Conservation (phyloP, 2,888 invertebrate species). For the Cephonodes hylas region DNA sequence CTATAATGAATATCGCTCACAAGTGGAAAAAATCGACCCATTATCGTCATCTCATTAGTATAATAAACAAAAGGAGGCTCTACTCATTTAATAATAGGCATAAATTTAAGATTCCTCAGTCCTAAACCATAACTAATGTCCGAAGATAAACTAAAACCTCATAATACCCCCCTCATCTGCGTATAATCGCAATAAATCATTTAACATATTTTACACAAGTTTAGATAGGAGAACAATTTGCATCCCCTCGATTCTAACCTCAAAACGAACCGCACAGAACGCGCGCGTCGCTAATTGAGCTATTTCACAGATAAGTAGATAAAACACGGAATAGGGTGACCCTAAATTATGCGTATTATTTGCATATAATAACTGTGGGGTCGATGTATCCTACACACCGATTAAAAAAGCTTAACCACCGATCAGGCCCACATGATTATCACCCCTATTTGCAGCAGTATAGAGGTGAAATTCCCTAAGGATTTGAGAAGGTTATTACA, state of each 20-base stretch:
- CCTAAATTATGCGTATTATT: conserved; percentile 78
- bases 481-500: background rate
- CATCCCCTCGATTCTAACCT: conserved; percentile 30
- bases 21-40: too few relatives aligned
- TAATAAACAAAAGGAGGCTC: too few relatives aligned
- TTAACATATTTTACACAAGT: conserved; percentile 68
- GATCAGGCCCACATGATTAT: conserved; percentile 16
- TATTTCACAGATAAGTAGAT: conserved; percentile 80
- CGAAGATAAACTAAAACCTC: conserved; percentile 19
- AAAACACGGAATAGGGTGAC: conserved; percentile 71
- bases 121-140: conserved; percentile 8
- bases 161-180: conserved; percentile 20
- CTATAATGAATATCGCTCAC: too few relatives aligned
- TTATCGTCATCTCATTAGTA: too few relatives aligned
- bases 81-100: background rate
- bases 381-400: conserved; percentile 46
- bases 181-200: conserved; percentile 64
- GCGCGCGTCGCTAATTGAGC: conserved; percentile 75
- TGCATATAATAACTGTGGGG: conserved; percentile 78
- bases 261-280: conserved; percentile 25
- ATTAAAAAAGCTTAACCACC: conserved; percentile 26
- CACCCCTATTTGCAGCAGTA: background rate
- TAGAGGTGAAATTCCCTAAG: too few relatives aligned
- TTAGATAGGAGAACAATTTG: conserved; percentile 54
- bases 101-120: too few relatives aligned